phyloP scores from a whole-genome alignment of 2,888 invertebrate genomes.

The Norana najaformis region DNA sequence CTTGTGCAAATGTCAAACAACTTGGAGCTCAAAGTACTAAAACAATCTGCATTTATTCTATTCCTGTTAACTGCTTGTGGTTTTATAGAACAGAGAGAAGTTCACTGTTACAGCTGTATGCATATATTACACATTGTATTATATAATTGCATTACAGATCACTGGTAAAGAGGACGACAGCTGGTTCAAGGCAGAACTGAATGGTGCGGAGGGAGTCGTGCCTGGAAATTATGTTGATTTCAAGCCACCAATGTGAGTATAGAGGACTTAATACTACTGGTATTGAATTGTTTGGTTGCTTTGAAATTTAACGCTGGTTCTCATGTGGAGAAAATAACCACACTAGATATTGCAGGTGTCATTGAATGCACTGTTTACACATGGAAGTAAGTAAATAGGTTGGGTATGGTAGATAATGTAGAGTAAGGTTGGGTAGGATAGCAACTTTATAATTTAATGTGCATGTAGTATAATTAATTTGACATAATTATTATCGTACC shows the following conservation, averaged over 20 bases:
- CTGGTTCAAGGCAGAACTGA: constrained; percentile 5
- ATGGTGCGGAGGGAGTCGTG: background rate
- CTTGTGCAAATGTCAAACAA: too few species aligned
- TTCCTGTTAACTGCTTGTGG: background rate
- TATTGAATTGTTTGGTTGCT: background rate
- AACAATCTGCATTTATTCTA: too few species aligned
- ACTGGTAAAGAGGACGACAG: constrained; percentile 17
- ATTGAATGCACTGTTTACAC: too few species aligned
- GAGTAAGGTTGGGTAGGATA: too few species aligned
- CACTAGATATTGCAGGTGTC: too few species aligned
- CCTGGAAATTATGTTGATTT: constrained; percentile 22
- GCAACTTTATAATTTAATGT: background rate
- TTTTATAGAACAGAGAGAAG: background rate
- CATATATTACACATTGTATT: background rate
- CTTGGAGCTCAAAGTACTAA: too few species aligned
- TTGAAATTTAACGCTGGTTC: too few species aligned
- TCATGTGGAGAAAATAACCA: too few species aligned
- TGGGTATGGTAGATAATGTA: too few species aligned
- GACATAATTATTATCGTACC: too few species aligned
- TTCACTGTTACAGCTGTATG: too few species aligned
- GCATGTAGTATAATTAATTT: background rate
- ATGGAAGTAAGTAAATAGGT: too few species aligned
- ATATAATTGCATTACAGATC: constrained; percentile 15
- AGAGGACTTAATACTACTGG: background rate
- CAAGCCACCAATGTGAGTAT: background rate